Evolutionary conservation across 2,797 vertebrate species (phyloP).

Genomic region (Trachurus trachurus): DNA sequence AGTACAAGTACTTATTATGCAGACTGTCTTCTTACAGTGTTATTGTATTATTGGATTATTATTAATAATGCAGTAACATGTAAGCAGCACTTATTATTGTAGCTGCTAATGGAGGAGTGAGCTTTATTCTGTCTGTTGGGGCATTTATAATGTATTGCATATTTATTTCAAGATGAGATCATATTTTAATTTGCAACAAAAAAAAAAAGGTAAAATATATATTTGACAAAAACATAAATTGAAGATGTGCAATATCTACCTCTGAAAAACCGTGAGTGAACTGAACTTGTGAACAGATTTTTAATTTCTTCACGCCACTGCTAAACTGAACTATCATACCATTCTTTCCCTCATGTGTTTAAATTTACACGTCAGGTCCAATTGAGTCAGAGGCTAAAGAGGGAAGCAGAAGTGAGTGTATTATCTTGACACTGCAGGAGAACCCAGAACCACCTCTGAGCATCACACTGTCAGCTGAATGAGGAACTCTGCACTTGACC

Average conservation of each 20-base stretch:
- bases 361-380: constrained; percentile 38
- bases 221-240: background rate
- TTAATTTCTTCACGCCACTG: constrained; percentile 12
- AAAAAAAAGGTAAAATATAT: background rate
- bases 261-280: background rate
- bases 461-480: constrained; percentile 27
- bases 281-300: background rate
- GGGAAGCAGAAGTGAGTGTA: constrained; percentile 35
- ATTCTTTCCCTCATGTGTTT: background rate
- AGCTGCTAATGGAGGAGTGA: background rate
- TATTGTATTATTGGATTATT: background rate
- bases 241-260: too few species aligned
- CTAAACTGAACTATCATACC: constrained; percentile 23
- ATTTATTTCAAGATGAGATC: background rate
- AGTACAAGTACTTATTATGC: background rate
- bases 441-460: constrained; percentile 23
- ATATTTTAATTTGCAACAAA: background rate
- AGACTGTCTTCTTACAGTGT: background rate
- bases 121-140: background rate
- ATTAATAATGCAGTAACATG: background rate
- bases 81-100: constrained; percentile 2
- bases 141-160: too few species aligned
- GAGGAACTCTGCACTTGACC: constrained; percentile 47
- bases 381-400: constrained; percentile 54
- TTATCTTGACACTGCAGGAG: constrained; percentile 49